phyloP scores from a whole-genome alignment of 2,113 vertebrate species.

The Aldabrachelys gigantea region DNA sequence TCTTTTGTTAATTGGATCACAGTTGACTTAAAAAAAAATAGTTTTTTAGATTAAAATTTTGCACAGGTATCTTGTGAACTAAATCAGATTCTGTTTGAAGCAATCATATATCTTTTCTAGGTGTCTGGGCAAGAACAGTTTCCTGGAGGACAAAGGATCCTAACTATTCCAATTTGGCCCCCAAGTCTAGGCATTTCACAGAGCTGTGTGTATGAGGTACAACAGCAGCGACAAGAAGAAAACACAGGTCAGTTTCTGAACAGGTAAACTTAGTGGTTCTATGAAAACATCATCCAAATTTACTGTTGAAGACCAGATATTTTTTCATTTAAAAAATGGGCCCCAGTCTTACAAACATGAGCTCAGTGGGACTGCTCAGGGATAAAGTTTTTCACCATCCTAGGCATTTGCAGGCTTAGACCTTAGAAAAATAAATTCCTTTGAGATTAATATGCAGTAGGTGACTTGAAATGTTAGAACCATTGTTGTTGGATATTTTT shows the following conservation, averaged over 20 bases:
- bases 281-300: neutral
- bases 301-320: neutral
- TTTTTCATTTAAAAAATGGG: neutral
- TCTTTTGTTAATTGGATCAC: neutral
- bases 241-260: slow-evolving; percentile 77
- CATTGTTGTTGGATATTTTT: neutral
- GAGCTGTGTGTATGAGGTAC: slow-evolving; percentile 88
- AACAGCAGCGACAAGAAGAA: slow-evolving; percentile 66
- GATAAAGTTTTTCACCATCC: neutral
- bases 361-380: neutral
- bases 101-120: slow-evolving; percentile 66
- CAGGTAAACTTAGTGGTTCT: neutral
- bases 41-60: slow-evolving; percentile 49
- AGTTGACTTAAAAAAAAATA: neutral
- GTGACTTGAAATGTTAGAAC: neutral
- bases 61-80: neutral
- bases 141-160: slow-evolving; percentile 85
- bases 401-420: neutral
- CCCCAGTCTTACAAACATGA: neutral
- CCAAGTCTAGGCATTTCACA: slow-evolving; percentile 88
- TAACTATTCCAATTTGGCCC: slow-evolving; percentile 93
- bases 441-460: neutral
- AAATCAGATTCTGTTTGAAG: neutral
- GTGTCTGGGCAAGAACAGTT: slow-evolving; percentile 93
- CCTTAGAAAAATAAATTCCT: neutral